Evolutionary conservation across 2,888 invertebrate species (phyloP).

Genomic region (Nymphalis polychloros): DNA sequence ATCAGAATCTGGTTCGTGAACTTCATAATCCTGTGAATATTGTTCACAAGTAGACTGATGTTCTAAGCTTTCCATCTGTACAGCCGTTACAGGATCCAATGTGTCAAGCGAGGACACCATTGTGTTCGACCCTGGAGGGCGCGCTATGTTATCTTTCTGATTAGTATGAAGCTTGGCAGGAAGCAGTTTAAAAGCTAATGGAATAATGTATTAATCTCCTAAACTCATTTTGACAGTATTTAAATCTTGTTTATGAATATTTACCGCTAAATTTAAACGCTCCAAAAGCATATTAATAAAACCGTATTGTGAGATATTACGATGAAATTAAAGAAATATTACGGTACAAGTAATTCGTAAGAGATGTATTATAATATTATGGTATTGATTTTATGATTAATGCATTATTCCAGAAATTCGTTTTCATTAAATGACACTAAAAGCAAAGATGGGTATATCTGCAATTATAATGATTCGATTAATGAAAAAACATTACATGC

Average conservation of each 20-base stretch:
- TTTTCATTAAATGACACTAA: constrained; percentile 25
- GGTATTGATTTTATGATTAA: constrained; percentile 3
- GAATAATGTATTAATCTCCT: constrained; percentile 29
- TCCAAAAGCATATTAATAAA: no score
- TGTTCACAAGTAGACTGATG: constrained; percentile 76
- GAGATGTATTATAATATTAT: no score
- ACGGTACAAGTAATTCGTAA: no score
- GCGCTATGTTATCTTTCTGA: constrained; percentile 78
- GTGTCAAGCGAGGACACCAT: constrained; percentile 90
- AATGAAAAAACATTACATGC: constrained; percentile 11
- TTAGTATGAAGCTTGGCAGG: constrained; percentile 74
- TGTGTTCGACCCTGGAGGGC: constrained; percentile 88
- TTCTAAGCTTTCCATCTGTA: constrained; percentile 76
- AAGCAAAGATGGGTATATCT: constrained; percentile 46
- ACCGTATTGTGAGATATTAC: no score
- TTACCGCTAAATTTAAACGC: no score
- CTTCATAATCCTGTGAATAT: constrained; percentile 71
- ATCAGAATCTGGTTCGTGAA: constrained; percentile 77
- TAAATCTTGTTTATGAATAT: background rate
- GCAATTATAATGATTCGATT: constrained; percentile 20
- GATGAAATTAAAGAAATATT: no score
- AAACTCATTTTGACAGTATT: background rate
- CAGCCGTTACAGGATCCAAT: constrained; percentile 81
- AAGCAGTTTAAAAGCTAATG: constrained; percentile 48
- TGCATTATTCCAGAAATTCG: constrained; percentile 24